These are phyloP conservation scores for Bursaphelenchus okinawaensis DNA, from an alignment of 2,888 invertebrate genomes.

Conservation along the genomic window DNA sequence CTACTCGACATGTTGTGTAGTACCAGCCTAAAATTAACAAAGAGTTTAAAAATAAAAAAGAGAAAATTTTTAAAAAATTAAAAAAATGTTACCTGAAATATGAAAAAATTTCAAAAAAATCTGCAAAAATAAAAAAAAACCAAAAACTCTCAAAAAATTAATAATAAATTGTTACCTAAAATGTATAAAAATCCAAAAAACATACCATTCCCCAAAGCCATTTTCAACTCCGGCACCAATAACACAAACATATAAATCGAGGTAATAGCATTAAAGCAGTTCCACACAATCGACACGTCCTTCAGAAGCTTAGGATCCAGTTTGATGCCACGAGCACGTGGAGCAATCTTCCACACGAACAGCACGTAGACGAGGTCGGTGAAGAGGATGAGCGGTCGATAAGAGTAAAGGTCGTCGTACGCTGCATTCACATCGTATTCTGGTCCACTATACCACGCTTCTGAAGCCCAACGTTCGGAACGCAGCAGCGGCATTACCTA, in stretches of 20 bases:
- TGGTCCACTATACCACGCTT: no score
- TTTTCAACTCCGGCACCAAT: constrained; percentile 18
- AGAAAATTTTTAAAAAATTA: no score
- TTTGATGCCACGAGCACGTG: constrained; percentile 1
- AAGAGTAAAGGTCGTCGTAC: background rate
- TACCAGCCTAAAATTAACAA: constrained; percentile 13
- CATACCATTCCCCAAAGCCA: constrained; percentile 1
- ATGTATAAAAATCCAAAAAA: background rate
- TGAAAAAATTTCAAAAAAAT: no score
- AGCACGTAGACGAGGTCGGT: constrained; percentile 18
- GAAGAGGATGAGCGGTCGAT: constrained; percentile 11
- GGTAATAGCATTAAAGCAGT: constrained; percentile 12
- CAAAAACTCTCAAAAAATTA: no score
- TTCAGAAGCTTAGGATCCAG: constrained; percentile 5
- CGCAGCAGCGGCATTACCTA: no score
- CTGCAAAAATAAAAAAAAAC: no score
- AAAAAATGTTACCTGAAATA: no score
- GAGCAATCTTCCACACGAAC: constrained; percentile 12
- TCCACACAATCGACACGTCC: constrained; percentile 17
- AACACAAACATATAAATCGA: constrained; percentile 4
- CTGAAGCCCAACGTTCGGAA: no score
- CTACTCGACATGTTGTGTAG: constrained; percentile 48
- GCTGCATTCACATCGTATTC: constrained; percentile 16
- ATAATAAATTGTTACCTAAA: background rate
- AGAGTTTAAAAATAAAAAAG: background rate